Base-by-base conservation (phyloP, 2,797 vertebrate species). In the Steatocranus sp. region DNA sequence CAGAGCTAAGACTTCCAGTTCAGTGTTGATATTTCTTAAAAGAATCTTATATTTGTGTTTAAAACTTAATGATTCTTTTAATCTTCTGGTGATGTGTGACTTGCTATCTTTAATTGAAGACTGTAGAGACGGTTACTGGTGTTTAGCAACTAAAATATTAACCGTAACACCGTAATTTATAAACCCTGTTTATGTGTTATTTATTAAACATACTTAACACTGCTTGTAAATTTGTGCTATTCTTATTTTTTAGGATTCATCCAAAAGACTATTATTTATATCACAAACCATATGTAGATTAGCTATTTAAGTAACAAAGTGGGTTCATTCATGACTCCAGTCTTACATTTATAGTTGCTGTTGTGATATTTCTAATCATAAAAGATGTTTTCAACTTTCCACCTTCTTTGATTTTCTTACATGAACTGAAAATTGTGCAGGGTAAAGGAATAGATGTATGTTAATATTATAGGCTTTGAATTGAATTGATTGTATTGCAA, bases 81-180 rank as follows among this genome's bases (percentile, higher is more conserved):
- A 61, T 20, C 58, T 18, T 70, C 23, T 78, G 20, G 36, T 32
- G 48, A 76, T n/a, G 30, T 83, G 61, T 66, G 18, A 73, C 56
- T 53, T 63, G 25, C 6, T 34, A 50, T 53, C 32, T 18, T 38
- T 41, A 27, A 58, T 7, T 30, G 41, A 1, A 46, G 66, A 61
- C 58, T 20, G 18, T 61, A 61, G 58, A 61, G 18, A 36, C 11
- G 0, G 3, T 12, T 61, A n/a, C 18, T 61, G 18, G 58, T 8
- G 11, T 70, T 27, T 46, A 70, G 23, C 23, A 70, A 70, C 9
- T 46, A 70, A 70, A 70, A 17, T 23, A 0, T 43, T 7, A 70
- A 46, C 15, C 0, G 1, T 27, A 25, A 7, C 14, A 43, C 23
- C 0, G 4, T 18, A 5, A 46, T 27, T 46, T 11, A 46, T 68